These are phyloP conservation scores for Apus apus DNA, from an alignment of 2,113 vertebrate species.

Conservation along the genomic window DNA sequence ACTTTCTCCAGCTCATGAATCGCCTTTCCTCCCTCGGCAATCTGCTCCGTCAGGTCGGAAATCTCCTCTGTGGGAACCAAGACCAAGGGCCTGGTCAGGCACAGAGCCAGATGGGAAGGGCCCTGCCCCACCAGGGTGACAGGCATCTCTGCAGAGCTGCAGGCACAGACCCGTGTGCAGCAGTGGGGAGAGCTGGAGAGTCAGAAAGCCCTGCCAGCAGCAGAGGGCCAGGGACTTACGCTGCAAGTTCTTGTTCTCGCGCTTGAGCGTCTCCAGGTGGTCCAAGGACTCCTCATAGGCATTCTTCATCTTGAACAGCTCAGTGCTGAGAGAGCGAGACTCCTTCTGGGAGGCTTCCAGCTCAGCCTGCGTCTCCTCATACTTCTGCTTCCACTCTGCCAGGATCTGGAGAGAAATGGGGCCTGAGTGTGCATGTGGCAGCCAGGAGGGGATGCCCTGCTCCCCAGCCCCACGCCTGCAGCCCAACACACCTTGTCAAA, in stretches of 20 bases:
- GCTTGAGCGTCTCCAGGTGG: slow-evolving; percentile 81
- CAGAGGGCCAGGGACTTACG: slow-evolving; percentile 60
- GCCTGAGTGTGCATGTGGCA: too few species aligned
- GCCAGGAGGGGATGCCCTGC: too few species aligned
- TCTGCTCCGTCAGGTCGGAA: slow-evolving; percentile 84
- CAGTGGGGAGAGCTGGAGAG: too few species aligned
- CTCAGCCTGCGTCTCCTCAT: slow-evolving; percentile 77
- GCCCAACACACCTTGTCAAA: too few species aligned
- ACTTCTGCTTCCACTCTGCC: slow-evolving; percentile 81
- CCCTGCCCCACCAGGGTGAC: not conserved
- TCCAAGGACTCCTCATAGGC: slow-evolving; percentile 83
- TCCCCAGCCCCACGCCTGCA: too few species aligned
- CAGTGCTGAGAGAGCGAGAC: slow-evolving; percentile 78
- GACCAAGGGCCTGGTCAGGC: not conserved
- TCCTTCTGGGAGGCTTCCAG: slow-evolving; percentile 83
- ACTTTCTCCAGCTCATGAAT: slow-evolving; percentile 91
- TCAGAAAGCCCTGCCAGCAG: not conserved
- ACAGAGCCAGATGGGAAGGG: not conserved
- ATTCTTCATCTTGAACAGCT: slow-evolving; percentile 83
- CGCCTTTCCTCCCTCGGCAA: slow-evolving; percentile 84
- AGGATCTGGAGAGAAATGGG: slow-evolving; percentile 57
- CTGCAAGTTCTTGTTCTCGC: slow-evolving; percentile 84
- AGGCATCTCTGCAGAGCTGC: not conserved
- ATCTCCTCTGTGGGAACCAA: slow-evolving; percentile 81
- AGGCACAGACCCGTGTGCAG: not conserved